Conservation (phyloP, 2,888 invertebrate species). For the Operophtera brumata region DNA sequence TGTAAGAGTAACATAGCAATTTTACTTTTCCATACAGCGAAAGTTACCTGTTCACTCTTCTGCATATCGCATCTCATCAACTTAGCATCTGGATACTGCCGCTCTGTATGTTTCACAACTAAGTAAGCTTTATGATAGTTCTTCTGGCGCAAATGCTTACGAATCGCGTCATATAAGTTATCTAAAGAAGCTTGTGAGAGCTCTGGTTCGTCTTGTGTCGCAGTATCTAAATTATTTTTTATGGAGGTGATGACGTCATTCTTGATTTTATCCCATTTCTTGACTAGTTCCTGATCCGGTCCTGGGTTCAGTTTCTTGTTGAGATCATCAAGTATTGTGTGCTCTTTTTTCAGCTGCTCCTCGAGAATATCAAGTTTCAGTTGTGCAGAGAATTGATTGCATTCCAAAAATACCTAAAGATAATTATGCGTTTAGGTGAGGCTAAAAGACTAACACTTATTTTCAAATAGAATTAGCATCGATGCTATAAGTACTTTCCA, state of each 20-base stretch:
- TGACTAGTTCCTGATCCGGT: constrained; percentile 67
- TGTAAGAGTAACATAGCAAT: too few relatives aligned
- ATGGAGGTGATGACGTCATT: constrained; percentile 74
- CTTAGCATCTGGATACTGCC: constrained; percentile 72
- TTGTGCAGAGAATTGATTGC: constrained; percentile 92
- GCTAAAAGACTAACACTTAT: not conserved
- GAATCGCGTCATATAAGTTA: constrained; percentile 67
- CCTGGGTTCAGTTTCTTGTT: constrained; percentile 72
- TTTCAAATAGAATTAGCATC: not conserved
- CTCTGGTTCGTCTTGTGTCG: constrained; percentile 72
- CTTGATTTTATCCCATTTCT: constrained; percentile 78
- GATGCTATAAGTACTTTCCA: not conserved
- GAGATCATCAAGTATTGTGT: constrained; percentile 82
- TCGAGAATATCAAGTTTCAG: constrained; percentile 80
- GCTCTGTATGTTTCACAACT: constrained; percentile 71
- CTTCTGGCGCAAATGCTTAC: constrained; percentile 66
- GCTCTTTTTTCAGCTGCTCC: constrained; percentile 81
- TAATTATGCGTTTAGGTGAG: not conserved
- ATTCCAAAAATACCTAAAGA: constrained; percentile 85
- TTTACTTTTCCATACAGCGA: not conserved
- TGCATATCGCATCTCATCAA: constrained; percentile 71
- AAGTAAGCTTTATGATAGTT: constrained; percentile 78
- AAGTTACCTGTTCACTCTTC: constrained; percentile 69
- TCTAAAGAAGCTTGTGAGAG: constrained; percentile 69
- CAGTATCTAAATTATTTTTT: constrained; percentile 67